These are phyloP conservation scores for Adela reaumurella DNA, from an alignment of 2,888 invertebrate genomes.

Conservation along the genomic window DNA sequence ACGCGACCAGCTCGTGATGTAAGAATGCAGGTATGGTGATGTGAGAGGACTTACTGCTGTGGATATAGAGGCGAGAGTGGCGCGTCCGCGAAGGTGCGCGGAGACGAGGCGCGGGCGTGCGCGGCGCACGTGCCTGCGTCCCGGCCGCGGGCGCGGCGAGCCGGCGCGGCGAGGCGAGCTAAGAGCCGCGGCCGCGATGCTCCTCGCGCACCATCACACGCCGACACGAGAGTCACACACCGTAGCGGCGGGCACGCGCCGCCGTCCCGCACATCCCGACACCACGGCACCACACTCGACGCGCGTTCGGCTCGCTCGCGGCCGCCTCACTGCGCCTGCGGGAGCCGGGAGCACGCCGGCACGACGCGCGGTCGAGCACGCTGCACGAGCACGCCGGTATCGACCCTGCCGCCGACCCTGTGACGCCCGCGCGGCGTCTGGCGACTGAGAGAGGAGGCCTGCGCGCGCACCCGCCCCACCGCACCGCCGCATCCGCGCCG, in stretches of 20 bases:
- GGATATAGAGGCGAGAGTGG: background rate
- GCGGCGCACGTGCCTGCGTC: background rate
- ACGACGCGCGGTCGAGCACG: constrained; percentile 35
- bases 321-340: constrained; percentile 1
- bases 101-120: background rate
- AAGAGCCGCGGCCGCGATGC: background rate
- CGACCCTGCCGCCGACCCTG: constrained; percentile 46
- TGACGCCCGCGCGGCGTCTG: constrained; percentile 43
- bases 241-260: background rate
- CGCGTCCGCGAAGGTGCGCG: background rate
- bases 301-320: constrained; percentile 1
- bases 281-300: background rate
- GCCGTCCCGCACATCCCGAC: background rate
- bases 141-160: background rate
- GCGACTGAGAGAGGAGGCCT: constrained; percentile 39
- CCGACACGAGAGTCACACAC: background rate
- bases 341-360: constrained; percentile 23
- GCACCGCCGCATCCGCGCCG: constrained; percentile 15
- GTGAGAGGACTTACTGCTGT: background rate
- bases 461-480: constrained; percentile 35
- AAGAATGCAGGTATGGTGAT: too few species aligned
- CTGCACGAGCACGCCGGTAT: constrained; percentile 17
- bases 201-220: background rate
- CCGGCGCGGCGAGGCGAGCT: background rate
- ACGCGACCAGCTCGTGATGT: too few species aligned